phyloP scores from a whole-genome alignment of 2,113 vertebrate species.

The Zingel zingel region DNA sequence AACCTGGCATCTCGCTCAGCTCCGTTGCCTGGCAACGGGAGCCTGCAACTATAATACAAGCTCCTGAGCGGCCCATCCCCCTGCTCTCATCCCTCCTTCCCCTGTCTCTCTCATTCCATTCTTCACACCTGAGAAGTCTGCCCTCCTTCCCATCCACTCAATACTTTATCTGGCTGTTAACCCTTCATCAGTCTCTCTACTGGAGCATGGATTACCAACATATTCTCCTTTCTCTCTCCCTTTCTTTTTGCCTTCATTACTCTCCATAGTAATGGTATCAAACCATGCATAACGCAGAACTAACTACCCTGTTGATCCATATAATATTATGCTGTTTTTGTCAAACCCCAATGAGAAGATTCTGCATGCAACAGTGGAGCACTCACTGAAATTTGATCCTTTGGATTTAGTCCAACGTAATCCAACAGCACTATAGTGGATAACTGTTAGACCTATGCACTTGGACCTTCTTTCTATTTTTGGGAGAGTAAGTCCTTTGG shows the following conservation, averaged over 20 bases:
- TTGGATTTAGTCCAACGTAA: conserved; percentile 79
- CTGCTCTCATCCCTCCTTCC: conserved; percentile 60
- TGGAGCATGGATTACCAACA: conserved; percentile 57
- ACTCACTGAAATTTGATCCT: conserved; percentile 82
- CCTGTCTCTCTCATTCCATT: conserved; percentile 74
- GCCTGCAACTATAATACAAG: conserved; percentile 77
- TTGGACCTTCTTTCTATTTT: conserved; percentile 79
- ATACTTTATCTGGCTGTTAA: conserved; percentile 69
- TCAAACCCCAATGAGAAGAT: conserved; percentile 66
- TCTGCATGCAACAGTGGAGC: conserved; percentile 65
- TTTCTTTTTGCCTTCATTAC: conserved; percentile 48
- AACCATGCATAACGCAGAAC: conserved; percentile 70
- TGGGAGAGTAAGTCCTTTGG: conserved; percentile 75
- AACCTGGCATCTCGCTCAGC: conserved; percentile 82
- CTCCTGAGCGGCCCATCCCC: conserved; percentile 70
- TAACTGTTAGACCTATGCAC: conserved; percentile 78
- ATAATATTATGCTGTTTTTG: conserved; percentile 70
- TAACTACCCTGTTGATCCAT: conserved; percentile 73
- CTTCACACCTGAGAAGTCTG: conserved; percentile 83
- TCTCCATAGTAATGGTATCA: conserved; percentile 48
- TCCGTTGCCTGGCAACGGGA: conserved; percentile 78
- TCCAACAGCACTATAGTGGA: conserved; percentile 80
- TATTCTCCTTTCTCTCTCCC: conserved; percentile 29
- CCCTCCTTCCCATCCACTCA: conserved; percentile 66
- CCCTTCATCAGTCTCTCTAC: conserved; percentile 71